Evolutionary conservation across 2,888 invertebrate genomes (phyloP).

Genomic region (Panzeria rudis): DNA sequence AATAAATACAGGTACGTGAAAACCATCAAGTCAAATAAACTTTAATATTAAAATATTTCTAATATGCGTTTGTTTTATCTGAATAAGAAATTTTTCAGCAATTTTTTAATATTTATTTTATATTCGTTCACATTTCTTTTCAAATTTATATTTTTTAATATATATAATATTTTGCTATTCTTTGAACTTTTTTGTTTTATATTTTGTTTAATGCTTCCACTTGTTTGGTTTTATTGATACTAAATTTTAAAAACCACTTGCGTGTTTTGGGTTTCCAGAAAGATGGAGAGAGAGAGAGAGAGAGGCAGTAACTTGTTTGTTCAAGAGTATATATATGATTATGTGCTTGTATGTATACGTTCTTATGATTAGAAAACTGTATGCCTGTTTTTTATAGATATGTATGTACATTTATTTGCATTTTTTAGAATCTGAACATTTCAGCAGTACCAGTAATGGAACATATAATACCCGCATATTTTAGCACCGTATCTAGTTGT

Average conservation of each 20-base stretch:
- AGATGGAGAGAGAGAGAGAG: neutral
- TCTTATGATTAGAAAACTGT: slow-evolving; percentile 19
- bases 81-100: neutral
- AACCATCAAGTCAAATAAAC: slow-evolving; percentile 13
- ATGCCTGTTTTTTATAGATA: slow-evolving; percentile 3
- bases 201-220: slow-evolving; percentile 64
- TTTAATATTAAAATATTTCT: neutral
- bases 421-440: slow-evolving; percentile 16
- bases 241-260: slow-evolving; percentile 61
- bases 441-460: neutral
- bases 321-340: slow-evolving; percentile 30
- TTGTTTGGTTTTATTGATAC: slow-evolving; percentile 66
- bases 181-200: slow-evolving; percentile 43
- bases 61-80: too few relatives aligned
- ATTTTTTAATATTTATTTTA: neutral
- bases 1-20: slow-evolving; percentile 2
- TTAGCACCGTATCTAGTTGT: slow-evolving; percentile 36
- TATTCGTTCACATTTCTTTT: neutral
- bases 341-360: slow-evolving; percentile 5
- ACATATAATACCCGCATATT: slow-evolving; percentile 48
- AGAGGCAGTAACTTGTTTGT: slow-evolving; percentile 1
- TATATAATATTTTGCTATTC: slow-evolving; percentile 2
- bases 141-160: neutral
- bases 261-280: slow-evolving; percentile 35
- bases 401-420: neutral